Evolutionary conservation across 2,888 invertebrate genomes (phyloP).

Genomic region (Dyspetes luteomarginatus): DNA sequence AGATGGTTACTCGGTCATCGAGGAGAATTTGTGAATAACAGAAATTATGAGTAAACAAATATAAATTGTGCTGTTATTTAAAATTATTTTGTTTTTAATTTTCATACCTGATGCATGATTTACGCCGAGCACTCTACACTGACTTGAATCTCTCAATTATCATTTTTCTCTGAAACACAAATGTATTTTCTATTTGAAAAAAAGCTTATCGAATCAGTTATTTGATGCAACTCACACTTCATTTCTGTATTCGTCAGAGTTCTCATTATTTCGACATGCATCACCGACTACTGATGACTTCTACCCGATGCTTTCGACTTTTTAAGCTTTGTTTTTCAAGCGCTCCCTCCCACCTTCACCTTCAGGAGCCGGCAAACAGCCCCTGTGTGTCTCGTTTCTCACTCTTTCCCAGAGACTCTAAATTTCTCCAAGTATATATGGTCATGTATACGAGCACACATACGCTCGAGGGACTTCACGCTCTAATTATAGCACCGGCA

Average conservation of each 20-base stretch:
- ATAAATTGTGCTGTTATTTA: too few species aligned
- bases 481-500: constrained; percentile 71
- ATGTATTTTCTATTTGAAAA: neutral
- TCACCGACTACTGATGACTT: constrained; percentile 31
- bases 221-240: constrained; percentile 7
- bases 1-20: too few species aligned
- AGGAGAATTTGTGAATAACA: too few species aligned
- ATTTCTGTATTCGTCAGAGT: constrained; percentile 24
- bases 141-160: neutral
- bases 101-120: too few species aligned
- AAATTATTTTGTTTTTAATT: too few species aligned
- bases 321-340: too few species aligned
- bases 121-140: too few species aligned
- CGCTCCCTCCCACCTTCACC: constrained; percentile 23
- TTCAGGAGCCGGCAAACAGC: neutral
- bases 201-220: constrained; percentile 1
- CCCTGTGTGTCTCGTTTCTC: constrained; percentile 6
- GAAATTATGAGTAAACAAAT: too few species aligned
- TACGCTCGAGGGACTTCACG: constrained; percentile 49
- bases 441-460: neutral
- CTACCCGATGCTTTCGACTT: constrained; percentile 24
- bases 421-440: constrained; percentile 29
- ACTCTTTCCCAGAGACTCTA: constrained; percentile 24
- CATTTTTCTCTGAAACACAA: neutral
- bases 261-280: constrained; percentile 43